These are phyloP conservation scores for Excalfactoria chinensis DNA, from an alignment of 2,113 vertebrate genomes.

Conservation along the genomic window DNA sequence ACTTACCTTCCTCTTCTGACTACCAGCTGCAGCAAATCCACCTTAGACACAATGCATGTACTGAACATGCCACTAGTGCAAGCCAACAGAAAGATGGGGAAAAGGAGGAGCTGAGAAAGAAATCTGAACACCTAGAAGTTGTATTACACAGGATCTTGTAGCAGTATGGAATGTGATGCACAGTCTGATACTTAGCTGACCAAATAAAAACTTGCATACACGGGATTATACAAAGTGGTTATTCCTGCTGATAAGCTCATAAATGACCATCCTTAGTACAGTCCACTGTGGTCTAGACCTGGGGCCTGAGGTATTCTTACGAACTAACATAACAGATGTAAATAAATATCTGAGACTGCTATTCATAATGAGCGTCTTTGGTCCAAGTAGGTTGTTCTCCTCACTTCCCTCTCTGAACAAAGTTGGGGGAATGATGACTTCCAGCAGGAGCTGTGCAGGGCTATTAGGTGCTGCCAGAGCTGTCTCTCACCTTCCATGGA, in stretches of 20 bases:
- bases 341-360: background rate
- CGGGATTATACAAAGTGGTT: rapidly evolving
- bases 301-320: background rate
- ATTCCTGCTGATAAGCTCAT: background rate
- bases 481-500: background rate
- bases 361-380: background rate
- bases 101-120: background rate
- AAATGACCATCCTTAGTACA: background rate
- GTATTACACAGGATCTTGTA: background rate
- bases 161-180: background rate
- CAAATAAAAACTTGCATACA: rapidly evolving
- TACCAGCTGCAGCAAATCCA: background rate
- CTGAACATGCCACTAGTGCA: rapidly evolving
- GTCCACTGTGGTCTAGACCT: background rate
- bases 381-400: background rate
- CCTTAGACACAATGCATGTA: background rate
- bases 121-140: background rate
- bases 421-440: background rate
- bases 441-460: background rate
- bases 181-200: background rate
- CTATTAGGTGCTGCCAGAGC: background rate
- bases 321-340: rapidly evolving
- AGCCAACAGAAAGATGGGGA: background rate
- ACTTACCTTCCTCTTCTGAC: background rate
- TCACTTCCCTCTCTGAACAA: background rate